Evolutionary conservation across 2,797 vertebrate species (phyloP), one percentile per base, ranked within the genome.

Genomic region (Pithecia hirsuta): DNA sequence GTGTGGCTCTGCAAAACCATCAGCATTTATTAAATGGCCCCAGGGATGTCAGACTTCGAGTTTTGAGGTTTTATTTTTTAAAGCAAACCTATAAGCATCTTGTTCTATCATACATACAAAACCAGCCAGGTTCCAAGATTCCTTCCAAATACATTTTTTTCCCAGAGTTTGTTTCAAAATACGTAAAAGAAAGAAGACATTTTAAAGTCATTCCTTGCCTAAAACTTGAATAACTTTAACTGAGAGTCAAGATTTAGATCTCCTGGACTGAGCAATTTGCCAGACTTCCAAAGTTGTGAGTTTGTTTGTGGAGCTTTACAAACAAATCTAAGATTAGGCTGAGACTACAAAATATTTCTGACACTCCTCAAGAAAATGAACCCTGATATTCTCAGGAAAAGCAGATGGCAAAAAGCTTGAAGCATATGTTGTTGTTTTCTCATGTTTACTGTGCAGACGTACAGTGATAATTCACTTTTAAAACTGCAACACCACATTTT

Each of bases 31-130:
- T 96, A 85, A 44, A 93, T 39, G 79, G 92, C 91, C 94, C 59
- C 15, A n/a, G 85, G 95, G 96, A 97, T 72, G 50, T 0, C 96
- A 64, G 36, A 2, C 67, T 95, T 93, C 87, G 89, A 79, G 92
- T 95, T 89, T 48, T 24, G 52, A 93, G 75, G 50, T 93, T 98
- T 97, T 12, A 14, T 97, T 97, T 98, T 93, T 94, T 97, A 93
- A 94, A 97, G 80, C 33, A 17, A 4, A 97, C 95, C 96, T 92
- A 95, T 79, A 81, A 98, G 86, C 95, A 97, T 96, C 95, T 88
- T 92, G 91, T 97, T 89, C 91, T 76, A 95, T 46, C 95, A 89
- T 86, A 97, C 52, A 75, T 15, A 95, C 15, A 90, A 93, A 97
- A 93, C 84, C 13, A 92, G 46, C 67, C 81, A 33, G 57, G 80